phyloP scores from a whole-genome alignment of 2,888 invertebrate genomes.

The Pseudolycoriella hygida region DNA sequence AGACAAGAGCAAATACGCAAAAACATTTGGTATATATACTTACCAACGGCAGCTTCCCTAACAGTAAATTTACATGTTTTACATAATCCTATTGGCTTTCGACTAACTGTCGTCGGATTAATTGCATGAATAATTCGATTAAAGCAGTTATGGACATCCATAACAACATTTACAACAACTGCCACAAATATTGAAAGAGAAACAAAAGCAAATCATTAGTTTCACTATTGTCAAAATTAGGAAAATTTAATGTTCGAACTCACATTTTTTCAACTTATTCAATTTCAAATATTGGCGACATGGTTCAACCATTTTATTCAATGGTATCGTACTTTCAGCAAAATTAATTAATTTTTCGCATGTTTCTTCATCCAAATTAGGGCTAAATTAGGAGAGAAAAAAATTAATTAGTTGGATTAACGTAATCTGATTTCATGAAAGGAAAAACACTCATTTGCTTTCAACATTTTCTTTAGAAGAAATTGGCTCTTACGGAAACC shows the following conservation, averaged over 20 bases:
- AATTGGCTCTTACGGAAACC: too few relatives aligned
- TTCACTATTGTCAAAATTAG: conserved; percentile 2
- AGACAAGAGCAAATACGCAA: too few relatives aligned
- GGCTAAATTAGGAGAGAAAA: conserved; percentile 15
- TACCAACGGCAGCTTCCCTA: conserved; percentile 41
- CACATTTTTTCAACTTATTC: conserved; percentile 44
- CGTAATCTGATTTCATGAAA: too few relatives aligned
- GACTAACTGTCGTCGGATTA: conserved; percentile 28
- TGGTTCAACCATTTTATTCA: conserved; percentile 35
- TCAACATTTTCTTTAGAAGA: too few relatives aligned
- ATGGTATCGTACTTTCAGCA: conserved; percentile 34
- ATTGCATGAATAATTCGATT: conserved; percentile 42
- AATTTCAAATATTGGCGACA: conserved; percentile 43
- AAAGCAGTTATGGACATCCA: conserved; percentile 43
- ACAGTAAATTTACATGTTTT: conserved; percentile 42
- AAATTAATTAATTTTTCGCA: conserved; percentile 36
- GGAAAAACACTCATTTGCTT: too few relatives aligned
- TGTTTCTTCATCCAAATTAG: conserved; percentile 36
- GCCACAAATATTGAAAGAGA: conserved; percentile 7
- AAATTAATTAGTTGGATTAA: too few relatives aligned
- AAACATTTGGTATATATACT: conserved; percentile 12
- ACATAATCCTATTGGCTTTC: conserved; percentile 40
- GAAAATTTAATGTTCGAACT: conserved; percentile 16
- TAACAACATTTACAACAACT: conserved; percentile 44
- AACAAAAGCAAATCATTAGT: conserved; percentile 1